Evolutionary conservation across 2,797 vertebrate genomes (phyloP).

Genomic region (Loris lydekkerianus): DNA sequence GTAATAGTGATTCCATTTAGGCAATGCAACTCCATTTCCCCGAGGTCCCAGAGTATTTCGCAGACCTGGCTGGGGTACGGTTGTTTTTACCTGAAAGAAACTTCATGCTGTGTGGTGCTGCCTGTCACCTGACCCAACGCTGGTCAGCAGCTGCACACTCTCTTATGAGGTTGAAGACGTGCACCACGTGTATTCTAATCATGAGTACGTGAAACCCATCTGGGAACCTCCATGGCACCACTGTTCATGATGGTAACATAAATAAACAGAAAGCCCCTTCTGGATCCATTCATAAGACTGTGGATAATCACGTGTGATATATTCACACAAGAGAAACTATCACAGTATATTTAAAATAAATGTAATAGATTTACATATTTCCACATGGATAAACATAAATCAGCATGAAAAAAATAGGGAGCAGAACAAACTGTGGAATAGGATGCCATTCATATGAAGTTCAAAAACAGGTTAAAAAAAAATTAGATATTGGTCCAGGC

Average conservation of each 20-base stretch:
- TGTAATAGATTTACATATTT: background rate
- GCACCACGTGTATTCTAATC: accelerated
- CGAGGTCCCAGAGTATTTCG: background rate
- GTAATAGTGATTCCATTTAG: constrained; percentile 36
- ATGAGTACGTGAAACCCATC: background rate
- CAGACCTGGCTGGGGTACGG: background rate
- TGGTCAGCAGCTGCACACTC: background rate
- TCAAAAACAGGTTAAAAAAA: background rate
- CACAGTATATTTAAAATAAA: constrained; percentile 16
- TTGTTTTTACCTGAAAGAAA: background rate
- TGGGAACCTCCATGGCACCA: background rate
- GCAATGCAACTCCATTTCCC: constrained; percentile 8
- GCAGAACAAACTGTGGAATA: background rate
- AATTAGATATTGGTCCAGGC: background rate
- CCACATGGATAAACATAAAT: background rate
- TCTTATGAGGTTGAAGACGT: background rate
- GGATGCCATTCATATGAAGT: background rate
- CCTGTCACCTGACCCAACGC: background rate
- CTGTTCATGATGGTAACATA: background rate
- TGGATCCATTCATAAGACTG: background rate
- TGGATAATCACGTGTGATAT: background rate
- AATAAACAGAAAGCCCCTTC: background rate
- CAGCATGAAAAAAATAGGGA: background rate
- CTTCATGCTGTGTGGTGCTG: background rate
- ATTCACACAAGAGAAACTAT: background rate